Evolutionary conservation across 2,888 invertebrate species (phyloP).

Genomic region (Agrochola macilenta): DNA sequence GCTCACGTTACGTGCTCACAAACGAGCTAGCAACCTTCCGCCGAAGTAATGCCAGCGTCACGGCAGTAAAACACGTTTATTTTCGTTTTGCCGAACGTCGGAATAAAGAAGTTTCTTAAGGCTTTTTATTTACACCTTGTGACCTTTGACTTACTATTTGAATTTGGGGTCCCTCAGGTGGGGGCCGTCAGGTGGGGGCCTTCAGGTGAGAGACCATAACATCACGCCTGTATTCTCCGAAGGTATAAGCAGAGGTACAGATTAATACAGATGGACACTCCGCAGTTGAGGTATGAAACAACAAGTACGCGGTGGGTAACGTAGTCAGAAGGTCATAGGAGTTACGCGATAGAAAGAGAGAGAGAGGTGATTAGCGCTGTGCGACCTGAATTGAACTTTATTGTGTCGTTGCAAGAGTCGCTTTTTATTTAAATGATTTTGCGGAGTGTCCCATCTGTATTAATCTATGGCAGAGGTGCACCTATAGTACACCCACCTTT

Average conservation of each 20-base stretch:
- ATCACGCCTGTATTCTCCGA: background rate
- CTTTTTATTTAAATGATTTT: no score
- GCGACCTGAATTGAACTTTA: no score
- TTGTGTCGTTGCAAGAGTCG: no score
- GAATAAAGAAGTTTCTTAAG: conserved; percentile 29
- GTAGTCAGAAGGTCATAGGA: no score
- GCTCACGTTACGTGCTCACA: conserved; percentile 23
- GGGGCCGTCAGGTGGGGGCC: background rate
- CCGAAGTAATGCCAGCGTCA: conserved; percentile 37
- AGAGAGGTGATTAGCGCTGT: no score
- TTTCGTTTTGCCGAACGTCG: conserved; percentile 33
- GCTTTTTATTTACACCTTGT: conserved; percentile 20
- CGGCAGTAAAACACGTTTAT: conserved; percentile 51
- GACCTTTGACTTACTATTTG: conserved; percentile 11
- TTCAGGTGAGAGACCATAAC: background rate
- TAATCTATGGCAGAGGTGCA: background rate
- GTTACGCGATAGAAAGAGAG: no score
- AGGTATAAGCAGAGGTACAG: background rate
- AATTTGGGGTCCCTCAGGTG: no score
- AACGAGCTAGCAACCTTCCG: conserved; percentile 38
- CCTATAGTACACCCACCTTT: background rate
- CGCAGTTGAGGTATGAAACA: no score
- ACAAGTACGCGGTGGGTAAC: no score
- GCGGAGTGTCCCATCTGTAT: no score
- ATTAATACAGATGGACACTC: no score